phyloP scores from a whole-genome alignment of 2,797 vertebrate species.

The Sebastes flavidus region DNA sequence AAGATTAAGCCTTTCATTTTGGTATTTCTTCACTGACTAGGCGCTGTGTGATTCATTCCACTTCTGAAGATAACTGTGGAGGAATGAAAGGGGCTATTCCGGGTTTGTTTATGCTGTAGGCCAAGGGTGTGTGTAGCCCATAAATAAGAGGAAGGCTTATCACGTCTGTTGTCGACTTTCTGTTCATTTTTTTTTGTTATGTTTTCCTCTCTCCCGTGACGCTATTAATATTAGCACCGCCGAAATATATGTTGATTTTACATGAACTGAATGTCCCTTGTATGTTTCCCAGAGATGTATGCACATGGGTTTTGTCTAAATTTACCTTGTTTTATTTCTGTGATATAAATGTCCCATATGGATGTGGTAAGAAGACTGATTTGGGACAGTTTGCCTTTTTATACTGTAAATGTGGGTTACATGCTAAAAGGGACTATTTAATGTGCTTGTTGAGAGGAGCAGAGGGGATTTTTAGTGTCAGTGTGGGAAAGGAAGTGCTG shows the following conservation, averaged over 20 bases:
- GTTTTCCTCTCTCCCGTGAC: constrained; percentile 10
- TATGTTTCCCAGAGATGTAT: constrained; percentile 7
- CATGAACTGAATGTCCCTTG: constrained; percentile 15
- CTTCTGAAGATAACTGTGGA: constrained; percentile 57
- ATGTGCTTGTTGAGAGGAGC: constrained; percentile 29
- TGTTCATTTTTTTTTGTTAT: constrained; percentile 13
- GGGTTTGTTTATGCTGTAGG: constrained; percentile 75
- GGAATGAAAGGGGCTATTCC: constrained; percentile 66
- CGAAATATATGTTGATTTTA: constrained; percentile 19
- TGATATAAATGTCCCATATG: constrained; percentile 27
- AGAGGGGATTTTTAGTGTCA: constrained; percentile 44
- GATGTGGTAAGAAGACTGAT: constrained; percentile 42
- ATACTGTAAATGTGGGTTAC: constrained; percentile 53
- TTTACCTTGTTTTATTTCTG: constrained; percentile 27
- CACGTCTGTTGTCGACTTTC: constrained; percentile 32
- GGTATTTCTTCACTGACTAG: constrained; percentile 26
- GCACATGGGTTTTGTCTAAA: constrained; percentile 13
- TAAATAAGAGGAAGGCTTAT: constrained; percentile 54
- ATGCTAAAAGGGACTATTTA: constrained; percentile 43
- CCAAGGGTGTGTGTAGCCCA: constrained; percentile 45
- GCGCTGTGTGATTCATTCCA: constrained; percentile 50
- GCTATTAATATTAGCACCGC: constrained; percentile 30
- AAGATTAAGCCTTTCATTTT: constrained; percentile 49
- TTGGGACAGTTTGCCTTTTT: constrained; percentile 44
- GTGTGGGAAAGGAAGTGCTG: constrained; percentile 66